Percentiles rank a stretch among this genome's conserved stretches.
Evolutionary conservation across 2,113 vertebrate genomes (phyloP).

Genomic region (Ceyx cyanopectus): DNA sequence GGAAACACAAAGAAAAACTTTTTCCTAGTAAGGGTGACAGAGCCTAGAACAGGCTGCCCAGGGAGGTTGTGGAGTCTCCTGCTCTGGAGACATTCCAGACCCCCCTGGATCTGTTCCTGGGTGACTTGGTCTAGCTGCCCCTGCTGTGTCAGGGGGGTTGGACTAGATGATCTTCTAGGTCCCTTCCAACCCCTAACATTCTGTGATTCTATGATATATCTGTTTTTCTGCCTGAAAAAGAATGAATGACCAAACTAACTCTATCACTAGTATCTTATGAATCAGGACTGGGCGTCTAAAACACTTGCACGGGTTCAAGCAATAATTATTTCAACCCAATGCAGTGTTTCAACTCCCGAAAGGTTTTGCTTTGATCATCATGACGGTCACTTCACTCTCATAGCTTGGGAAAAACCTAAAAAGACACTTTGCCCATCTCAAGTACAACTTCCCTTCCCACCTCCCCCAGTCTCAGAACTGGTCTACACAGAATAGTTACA

Average conservation of each 20-base stretch:
- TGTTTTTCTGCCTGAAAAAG: neutral
- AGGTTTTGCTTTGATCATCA: neutral
- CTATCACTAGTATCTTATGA: neutral
- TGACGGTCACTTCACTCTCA: neutral
- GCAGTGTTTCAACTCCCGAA: neutral
- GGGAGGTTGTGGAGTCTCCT: too few relatives aligned
- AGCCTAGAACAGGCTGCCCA: too few relatives aligned
- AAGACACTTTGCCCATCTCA: neutral
- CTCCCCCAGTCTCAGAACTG: neutral
- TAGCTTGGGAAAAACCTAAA: neutral
- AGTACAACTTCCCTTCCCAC: neutral
- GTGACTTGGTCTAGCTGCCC: too few relatives aligned
- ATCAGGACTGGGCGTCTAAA: neutral
- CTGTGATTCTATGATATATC: neutral
- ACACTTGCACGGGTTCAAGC: neutral
- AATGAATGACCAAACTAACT: neutral
- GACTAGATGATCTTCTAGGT: too few relatives aligned
- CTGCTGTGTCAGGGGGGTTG: too few relatives aligned
- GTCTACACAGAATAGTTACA: neutral
- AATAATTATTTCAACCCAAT: neutral
- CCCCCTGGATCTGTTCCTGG: too few relatives aligned
- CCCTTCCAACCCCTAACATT: too few relatives aligned
- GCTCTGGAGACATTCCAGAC: too few relatives aligned
- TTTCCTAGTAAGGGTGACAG: too few relatives aligned
- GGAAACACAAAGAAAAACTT: too few relatives aligned